Base-by-base conservation (phyloP, 1,140 invertebrate species). In the Drosophila nikananu region DNA sequence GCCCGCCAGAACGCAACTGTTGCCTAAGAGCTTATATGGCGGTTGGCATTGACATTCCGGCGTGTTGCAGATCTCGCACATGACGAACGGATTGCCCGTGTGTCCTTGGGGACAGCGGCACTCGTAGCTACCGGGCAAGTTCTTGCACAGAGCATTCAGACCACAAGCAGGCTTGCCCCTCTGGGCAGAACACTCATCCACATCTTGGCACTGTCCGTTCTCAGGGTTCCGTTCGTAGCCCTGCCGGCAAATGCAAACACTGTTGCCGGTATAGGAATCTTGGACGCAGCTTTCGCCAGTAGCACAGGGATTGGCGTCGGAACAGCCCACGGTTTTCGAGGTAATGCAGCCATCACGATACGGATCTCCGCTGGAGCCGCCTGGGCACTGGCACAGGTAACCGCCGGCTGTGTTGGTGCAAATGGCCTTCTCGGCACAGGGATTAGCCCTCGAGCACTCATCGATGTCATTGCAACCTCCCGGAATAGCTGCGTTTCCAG, bases 61-160 rank as follows among this genome's bases (percentile, higher is more conserved):
- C 41, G 95, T 97, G 90, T 95, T 96, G 86, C 97, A 98, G 93
- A 97, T 95, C 95, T 97, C 96, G 93, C 97, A 98, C 70, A 96
- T 94, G 17, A 95, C 95, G 89, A 97, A 98, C 9, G 97, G 97
- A 94, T 98, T 98, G n/a, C 97, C 97, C 83, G 96, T 96, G 84
- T 96, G 98, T 10, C 97, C 97, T 37, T 95, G 93, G 1, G 97
- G 97, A 90, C 98, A 99, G 81, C 97, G 96, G 86, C 97, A 98
- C 93, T 98, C 97, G 90, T 98, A 99, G 86, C 97, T 97, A n/a
- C 98, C 98, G 0, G 97, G 97, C 44, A 98, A 93, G 93, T 99
- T 99, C 93, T 97, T 98, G 91, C 98, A 98, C 48, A 98, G 95
- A 3, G 97, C 97, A 92, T 98, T 97, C 7, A 96, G 91, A 1